Percentiles rank a stretch among this genome's conserved stretches.
Conservation (phyloP, 1,140 invertebrate species). For the Hyposmocoma kahamanoa region DNA sequence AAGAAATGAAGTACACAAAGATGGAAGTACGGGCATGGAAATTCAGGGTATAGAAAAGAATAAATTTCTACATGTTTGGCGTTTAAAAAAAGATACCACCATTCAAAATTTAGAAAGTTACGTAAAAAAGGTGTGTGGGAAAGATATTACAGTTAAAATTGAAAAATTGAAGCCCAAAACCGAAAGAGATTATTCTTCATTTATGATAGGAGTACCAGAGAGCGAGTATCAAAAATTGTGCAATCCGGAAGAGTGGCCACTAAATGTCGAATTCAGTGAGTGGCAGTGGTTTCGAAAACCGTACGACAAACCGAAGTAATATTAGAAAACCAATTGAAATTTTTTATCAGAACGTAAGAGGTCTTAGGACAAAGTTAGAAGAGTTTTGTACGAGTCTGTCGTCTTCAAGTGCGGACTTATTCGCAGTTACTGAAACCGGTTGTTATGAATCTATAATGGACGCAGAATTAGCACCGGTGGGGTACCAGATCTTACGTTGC, state of each 20-base stretch:
- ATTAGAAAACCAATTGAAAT: background rate
- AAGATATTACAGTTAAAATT: background rate
- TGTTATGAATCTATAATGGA: background rate
- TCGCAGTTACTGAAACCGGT: background rate
- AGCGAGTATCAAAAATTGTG: background rate
- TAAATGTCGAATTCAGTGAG: no score
- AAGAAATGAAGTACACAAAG: background rate
- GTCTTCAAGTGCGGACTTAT: background rate
- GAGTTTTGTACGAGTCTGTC: background rate
- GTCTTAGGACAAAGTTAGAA: background rate
- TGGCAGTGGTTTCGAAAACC: no score
- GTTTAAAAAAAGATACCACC: no score
- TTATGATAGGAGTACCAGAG: background rate
- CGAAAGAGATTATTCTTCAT: background rate
- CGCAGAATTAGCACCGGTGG: background rate
- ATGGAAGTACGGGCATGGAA: background rate
- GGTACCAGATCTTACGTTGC: background rate
- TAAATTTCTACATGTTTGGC: conserved; percentile 4
- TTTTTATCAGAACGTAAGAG: background rate
- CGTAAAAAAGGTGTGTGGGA: background rate
- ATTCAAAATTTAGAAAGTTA: background rate
- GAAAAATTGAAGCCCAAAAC: conserved; percentile 1
- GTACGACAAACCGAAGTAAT: no score
- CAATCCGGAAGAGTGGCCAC: background rate
- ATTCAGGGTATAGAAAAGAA: background rate